Evolutionary conservation across 2,113 vertebrate species (phyloP).

Genomic region (Grantiella picta): DNA sequence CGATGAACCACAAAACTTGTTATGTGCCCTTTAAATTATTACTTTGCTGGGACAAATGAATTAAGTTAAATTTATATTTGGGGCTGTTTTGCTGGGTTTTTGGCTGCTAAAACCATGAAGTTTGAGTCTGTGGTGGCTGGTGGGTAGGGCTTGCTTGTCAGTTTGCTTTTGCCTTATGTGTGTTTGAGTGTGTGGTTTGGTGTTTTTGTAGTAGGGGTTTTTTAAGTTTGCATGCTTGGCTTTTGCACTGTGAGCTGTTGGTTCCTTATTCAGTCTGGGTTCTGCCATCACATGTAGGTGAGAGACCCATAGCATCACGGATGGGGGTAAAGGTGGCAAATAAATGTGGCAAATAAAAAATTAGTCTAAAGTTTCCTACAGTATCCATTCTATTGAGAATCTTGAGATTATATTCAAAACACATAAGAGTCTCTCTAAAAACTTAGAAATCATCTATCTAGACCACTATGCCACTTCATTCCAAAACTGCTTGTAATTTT

Average conservation of each 20-base stretch:
- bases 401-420: not conserved
- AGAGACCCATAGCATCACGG: not conserved
- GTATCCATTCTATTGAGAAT: not conserved
- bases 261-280: not conserved
- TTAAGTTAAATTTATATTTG: not conserved
- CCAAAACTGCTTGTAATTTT: not conserved
- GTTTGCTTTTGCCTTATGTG: not conserved
- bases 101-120: not conserved
- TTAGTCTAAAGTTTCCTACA: not conserved
- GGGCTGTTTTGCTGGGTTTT: not conserved
- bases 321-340: not conserved
- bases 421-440: not conserved
- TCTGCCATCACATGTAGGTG: not conserved
- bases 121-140: not conserved
- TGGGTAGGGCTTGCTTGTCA: not conserved
- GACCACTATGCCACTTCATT: not conserved
- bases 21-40: not conserved
- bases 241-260: not conserved
- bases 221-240: not conserved
- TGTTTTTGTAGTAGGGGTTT: not conserved
- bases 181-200: not conserved
- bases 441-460: not conserved
- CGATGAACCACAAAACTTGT: conserved; percentile 19
- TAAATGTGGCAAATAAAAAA: not conserved
- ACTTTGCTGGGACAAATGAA: not conserved